These are phyloP conservation scores for Labroides dimidiatus DNA, from an alignment of 2,797 vertebrate genomes.

Conservation along the genomic window DNA sequence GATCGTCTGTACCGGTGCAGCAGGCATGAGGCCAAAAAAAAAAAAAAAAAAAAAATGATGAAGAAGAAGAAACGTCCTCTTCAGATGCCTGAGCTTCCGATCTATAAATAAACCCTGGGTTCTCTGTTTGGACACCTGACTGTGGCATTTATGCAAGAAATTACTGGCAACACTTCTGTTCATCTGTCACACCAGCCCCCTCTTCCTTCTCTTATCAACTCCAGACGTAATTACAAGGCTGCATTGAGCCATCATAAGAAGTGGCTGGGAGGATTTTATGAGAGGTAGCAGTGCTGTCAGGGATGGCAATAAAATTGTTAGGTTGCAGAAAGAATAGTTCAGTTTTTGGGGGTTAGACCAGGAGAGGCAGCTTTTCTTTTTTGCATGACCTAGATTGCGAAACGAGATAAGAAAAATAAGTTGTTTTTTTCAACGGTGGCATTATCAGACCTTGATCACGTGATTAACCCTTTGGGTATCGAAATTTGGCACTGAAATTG, in stretches of 20 bases:
- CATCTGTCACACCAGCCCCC: conserved; percentile 24
- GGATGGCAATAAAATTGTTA: background rate
- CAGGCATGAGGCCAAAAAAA: conserved; percentile 15
- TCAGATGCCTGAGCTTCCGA: conserved; percentile 49
- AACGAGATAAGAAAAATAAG: no score
- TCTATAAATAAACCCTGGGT: conserved; percentile 69
- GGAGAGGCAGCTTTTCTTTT: background rate
- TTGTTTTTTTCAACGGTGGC: no score
- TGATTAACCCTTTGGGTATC: no score
- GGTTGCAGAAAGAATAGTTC: background rate
- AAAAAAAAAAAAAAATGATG: background rate
- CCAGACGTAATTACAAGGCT: conserved; percentile 44
- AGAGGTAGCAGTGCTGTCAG: background rate
- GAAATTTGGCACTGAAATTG: no score
- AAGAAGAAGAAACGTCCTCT: background rate
- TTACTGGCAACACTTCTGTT: conserved; percentile 61
- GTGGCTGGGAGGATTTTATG: conserved; percentile 27
- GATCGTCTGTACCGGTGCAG: conserved; percentile 16
- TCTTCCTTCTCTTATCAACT: conserved; percentile 25
- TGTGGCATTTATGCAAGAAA: conserved; percentile 61
- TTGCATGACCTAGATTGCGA: no score
- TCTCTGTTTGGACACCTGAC: conserved; percentile 71
- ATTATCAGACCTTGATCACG: no score
- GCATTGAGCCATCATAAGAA: conserved; percentile 21
- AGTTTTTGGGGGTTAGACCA: background rate